phyloP scores from a whole-genome alignment of 2,888 invertebrate species.

The Erebia ligea region DNA sequence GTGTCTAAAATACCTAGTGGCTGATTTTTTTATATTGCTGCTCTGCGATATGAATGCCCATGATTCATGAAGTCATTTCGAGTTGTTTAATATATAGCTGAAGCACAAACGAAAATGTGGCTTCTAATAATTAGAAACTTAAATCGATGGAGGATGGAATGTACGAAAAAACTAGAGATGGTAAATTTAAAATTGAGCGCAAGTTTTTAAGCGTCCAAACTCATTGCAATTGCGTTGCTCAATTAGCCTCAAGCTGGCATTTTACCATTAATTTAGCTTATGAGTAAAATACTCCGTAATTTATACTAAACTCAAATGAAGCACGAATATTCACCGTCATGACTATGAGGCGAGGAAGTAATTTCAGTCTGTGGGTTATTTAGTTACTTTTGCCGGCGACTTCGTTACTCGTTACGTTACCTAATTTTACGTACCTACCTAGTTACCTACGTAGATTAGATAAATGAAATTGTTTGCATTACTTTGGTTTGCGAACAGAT shows the following conservation, averaged over 20 bases:
- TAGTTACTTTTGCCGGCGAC: neutral
- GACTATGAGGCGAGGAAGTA: neutral
- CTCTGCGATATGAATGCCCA: no score
- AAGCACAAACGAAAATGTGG: no score
- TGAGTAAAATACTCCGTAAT: neutral
- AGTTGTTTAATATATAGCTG: no score
- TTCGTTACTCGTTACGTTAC: slow-evolving; percentile 1
- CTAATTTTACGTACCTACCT: slow-evolving; percentile 30
- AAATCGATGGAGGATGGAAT: no score
- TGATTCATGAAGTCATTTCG: no score
- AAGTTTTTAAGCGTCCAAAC: no score
- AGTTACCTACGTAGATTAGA: slow-evolving; percentile 28
- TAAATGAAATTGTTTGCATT: slow-evolving; percentile 27
- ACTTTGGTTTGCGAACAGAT: slow-evolving; percentile 24
- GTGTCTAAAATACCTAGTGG: no score
- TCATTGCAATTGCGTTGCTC: neutral
- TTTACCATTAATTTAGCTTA: neutral
- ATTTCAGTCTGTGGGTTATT: neutral
- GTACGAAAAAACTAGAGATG: no score
- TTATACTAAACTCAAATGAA: neutral
- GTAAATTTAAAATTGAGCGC: no score
- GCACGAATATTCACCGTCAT: neutral
- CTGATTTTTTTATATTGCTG: no score
- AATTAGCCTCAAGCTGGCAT: neutral
- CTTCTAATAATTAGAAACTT: no score